Evolutionary conservation across 2,888 invertebrate genomes (phyloP), one percentile per base, ranked within the genome.

Genomic region (Cordilura impudica): DNA sequence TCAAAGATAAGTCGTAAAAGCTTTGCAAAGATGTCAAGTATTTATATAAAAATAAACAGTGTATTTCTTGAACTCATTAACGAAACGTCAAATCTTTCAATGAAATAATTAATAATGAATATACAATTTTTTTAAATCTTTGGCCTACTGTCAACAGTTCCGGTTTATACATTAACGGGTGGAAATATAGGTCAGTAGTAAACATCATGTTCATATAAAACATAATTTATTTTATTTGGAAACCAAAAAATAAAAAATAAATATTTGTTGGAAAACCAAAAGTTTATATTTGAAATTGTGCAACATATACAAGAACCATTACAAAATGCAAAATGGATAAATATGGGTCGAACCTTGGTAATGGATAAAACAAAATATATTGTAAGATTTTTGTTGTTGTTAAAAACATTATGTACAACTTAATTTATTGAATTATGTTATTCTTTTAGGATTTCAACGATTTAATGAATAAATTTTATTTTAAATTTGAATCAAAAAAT

Each of bases 261-360:
- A 53, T 84, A 85, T 47, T 84, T 73, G 21, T 61, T 84, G 65
- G 81, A 84, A 18, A 84, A 85, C 51, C 84, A 85, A 49, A 80
- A 76, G 0, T 83, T 81, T 43, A n/a, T 84, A 26, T 56, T 84
- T 31, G 83, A 84, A 58, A 84, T 84, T 49, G 77, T 84, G 0
- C 81, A 84, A 49, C 81, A 84, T 49, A 35, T 84, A 0, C 78
- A 72, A 2, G 84, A 84, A 12, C 85, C 83, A 4, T 53, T 83
- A 4, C 56, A 79, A 19, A 78, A 82, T 49, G 75, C 66, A 16
- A 74, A 83, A 14, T 85, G 83, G 83, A 16, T 81, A 7, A 51
- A 49, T 7, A 7, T 80, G 56, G 83, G 83, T 4, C 72, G 81
- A 23, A 51, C 65, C n/a, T 75, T 84, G 14, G 81, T 84, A 0